Evolutionary conservation across 2,888 invertebrate genomes (phyloP).

Genomic region (Eupeodes latifasciatus): DNA sequence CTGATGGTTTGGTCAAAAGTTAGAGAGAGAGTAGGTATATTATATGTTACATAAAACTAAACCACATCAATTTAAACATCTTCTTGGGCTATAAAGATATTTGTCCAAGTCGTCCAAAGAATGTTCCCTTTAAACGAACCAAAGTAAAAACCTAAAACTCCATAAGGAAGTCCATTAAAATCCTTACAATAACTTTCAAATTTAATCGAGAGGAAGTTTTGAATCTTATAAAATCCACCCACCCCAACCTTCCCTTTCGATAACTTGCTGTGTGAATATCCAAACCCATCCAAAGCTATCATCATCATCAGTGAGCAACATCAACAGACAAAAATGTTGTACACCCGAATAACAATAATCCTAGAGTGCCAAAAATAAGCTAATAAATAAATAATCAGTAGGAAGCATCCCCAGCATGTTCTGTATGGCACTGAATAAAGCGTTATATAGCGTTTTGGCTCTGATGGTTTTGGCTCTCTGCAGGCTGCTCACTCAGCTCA

Average conservation of each 20-base stretch:
- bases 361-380: slow-evolving; percentile 63
- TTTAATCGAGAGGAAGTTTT: slow-evolving; percentile 45
- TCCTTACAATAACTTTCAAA: slow-evolving; percentile 53
- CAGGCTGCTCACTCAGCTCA: neutral
- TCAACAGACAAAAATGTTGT: slow-evolving; percentile 20
- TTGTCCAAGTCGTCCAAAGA: slow-evolving; percentile 14
- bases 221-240: neutral
- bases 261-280: neutral
- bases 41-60: slow-evolving; percentile 7
- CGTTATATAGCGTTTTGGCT: too few species aligned
- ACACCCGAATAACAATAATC: slow-evolving; percentile 48
- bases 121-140: neutral
- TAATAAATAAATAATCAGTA: slow-evolving; percentile 73
- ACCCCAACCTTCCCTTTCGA: neutral
- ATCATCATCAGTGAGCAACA: neutral
- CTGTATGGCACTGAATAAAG: neutral
- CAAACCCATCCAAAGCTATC: neutral
- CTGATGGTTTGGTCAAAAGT: neutral
- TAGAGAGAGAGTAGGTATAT: neutral
- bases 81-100: slow-evolving; percentile 24
- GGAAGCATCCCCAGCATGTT: slow-evolving; percentile 30
- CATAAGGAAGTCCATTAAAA: slow-evolving; percentile 65
- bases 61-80: slow-evolving; percentile 26
- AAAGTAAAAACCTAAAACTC: neutral
- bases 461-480: too few species aligned